Evolutionary conservation across 2,113 vertebrate species (phyloP).

Genomic region (Furnarius figulus): DNA sequence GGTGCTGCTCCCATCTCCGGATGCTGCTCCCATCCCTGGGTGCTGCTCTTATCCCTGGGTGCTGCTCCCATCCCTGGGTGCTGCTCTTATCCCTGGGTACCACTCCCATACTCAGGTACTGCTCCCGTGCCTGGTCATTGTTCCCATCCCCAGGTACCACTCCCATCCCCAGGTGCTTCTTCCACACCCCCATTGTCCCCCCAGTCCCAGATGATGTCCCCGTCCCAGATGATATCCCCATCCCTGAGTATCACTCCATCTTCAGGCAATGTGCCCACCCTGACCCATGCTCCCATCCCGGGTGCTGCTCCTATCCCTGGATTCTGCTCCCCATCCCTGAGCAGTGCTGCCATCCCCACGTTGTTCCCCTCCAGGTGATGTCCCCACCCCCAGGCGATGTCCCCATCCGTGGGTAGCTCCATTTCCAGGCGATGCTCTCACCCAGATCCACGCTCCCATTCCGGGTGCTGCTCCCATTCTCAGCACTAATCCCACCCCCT

Average conservation of each 20-base stretch:
- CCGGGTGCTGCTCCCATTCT: background rate
- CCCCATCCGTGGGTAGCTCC: background rate
- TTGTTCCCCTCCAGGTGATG: background rate
- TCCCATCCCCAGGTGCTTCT: background rate
- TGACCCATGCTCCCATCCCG: accelerated
- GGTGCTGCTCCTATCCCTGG: accelerated
- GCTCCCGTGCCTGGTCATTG: too few species aligned
- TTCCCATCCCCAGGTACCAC: too few species aligned
- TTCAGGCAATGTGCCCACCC: background rate
- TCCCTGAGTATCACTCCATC: accelerated
- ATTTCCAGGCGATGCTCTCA: background rate
- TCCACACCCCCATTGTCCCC: background rate
- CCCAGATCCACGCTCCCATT: accelerated
- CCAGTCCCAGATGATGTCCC: background rate
- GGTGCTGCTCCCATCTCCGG: background rate
- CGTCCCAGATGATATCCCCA: background rate
- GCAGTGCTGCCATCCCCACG: background rate
- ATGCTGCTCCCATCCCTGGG: background rate
- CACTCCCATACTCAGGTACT: too few species aligned
- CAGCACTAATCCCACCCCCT: background rate
- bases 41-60: background rate
- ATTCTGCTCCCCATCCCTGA: too few species aligned
- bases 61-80: background rate
- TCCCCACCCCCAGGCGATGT: background rate
- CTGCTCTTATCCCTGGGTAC: too few species aligned